A percentile compares a stretch with the other conserved stretches of the same genome.
These are phyloP conservation scores for Scalopus aquaticus DNA, from an alignment of 2,113 vertebrate species.

Conservation along the genomic window DNA sequence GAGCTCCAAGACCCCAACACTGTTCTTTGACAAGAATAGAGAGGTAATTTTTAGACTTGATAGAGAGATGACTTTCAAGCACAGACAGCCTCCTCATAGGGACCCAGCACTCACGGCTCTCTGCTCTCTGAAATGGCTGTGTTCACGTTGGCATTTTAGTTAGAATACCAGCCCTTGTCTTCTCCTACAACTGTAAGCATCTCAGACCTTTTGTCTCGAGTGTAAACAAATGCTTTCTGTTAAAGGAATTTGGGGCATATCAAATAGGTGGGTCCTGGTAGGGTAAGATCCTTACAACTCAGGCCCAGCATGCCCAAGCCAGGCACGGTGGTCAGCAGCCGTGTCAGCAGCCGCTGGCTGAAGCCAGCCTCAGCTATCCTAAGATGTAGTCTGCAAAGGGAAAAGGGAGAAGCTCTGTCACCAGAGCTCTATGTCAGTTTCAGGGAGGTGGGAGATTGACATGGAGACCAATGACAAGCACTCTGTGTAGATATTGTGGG, in stretches of 20 bases:
- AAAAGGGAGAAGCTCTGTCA: neutral
- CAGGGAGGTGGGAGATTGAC: neutral
- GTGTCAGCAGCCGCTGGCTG: neutral
- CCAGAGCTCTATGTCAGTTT: neutral
- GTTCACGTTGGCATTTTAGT: neutral
- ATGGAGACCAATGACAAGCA: neutral
- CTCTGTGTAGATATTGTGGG: neutral
- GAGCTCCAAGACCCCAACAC: neutral
- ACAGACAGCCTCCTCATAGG: neutral
- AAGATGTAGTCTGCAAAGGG: neutral
- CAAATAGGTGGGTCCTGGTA: neutral
- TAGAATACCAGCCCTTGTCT: neutral
- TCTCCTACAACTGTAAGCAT: neutral
- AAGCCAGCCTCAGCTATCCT: neutral
- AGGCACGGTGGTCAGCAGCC: rapidly evolving
- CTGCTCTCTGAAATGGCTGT: neutral
- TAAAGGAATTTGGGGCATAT: neutral
- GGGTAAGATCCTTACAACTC: neutral
- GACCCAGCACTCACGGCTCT: neutral
- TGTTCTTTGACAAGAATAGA: neutral
- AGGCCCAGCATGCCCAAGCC: rapidly evolving
- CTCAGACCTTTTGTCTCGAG: neutral
- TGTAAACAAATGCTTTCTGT: neutral
- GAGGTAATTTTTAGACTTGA: neutral
- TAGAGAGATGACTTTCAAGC: neutral